Base-by-base conservation (phyloP, 1,140 invertebrate genomes). In the Danaus melanippus region DNA sequence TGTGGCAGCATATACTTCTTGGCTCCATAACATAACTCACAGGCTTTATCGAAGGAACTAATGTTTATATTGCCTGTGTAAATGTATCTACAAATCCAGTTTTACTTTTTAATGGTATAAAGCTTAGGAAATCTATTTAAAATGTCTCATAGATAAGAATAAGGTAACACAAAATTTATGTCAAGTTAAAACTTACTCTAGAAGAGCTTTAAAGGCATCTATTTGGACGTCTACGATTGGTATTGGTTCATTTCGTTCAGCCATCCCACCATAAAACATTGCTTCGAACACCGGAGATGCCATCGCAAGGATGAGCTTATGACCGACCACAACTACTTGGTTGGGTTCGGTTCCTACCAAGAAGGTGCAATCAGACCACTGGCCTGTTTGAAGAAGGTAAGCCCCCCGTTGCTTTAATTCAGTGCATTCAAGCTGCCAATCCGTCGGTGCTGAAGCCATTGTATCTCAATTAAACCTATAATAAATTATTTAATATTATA, bases 1-100 rank as follows among this genome's bases (percentile, higher is more conserved):
- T 92, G 90, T 1, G 94, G 94, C 12, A 96, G 71, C 92, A 96
- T 94, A 67, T 96, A 96, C 67, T 96, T 96, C 68, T 96, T 96
- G 10, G 94, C 94, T 53, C 93, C 94, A 79, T 95, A 95, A 75
- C 93, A 96, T 10, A 96, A 81, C 64, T 96, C 93, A 81, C 93
- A 95, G 0, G 93, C 94, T 69, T 95, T 91, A 65, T 95, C 93
- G 74, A 95, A 95, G 8, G 93, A 93, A 50, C 89, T 89, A 9
- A 96, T 89, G 59, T 92, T 91, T 44, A 95, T 92, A 62, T 92
- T 89, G 66, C 95, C 94, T 9, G 92, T 93, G 70, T 96, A 96
- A 46, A 96, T 94, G 64, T 95, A 96, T 66, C 92, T 92, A 76
- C 53, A 88, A 87, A 52, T 32, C 2, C 6, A 32, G 21, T 32